A percentile compares a stretch with the other conserved stretches of the same genome.
These are phyloP conservation scores for Bombus superbus DNA, from an alignment of 1,140 invertebrate species.

Conservation along the genomic window DNA sequence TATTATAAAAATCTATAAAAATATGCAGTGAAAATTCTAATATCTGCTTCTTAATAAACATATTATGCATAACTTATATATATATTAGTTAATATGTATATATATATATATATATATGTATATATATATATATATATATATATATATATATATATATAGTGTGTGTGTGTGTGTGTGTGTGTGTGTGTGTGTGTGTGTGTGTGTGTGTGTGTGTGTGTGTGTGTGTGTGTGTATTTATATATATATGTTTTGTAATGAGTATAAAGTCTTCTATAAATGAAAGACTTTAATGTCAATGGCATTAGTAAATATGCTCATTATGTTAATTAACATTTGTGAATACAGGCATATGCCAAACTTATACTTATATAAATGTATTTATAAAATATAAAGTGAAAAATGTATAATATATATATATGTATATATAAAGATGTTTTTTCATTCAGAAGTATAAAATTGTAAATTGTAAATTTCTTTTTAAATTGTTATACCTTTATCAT, in stretches of 20 bases:
- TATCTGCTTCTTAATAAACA: slow-evolving; percentile 22
- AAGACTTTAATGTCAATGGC: slow-evolving; percentile 39
- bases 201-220: too few species aligned
- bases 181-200: too few species aligned
- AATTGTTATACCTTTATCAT: slow-evolving; percentile 14
- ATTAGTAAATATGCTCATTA: slow-evolving; percentile 25
- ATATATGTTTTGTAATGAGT: slow-evolving; percentile 11
- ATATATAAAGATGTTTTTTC: background rate
- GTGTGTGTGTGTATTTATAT: too few species aligned
- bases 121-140: too few species aligned
- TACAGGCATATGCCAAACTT: slow-evolving; percentile 7
- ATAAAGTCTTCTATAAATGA: slow-evolving; percentile 41
- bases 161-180: too few species aligned
- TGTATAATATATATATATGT: background rate
- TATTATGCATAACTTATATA: slow-evolving; percentile 54
- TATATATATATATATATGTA: slow-evolving; percentile 43
- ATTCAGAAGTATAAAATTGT: slow-evolving; percentile 16
- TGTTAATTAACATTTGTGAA: background rate
- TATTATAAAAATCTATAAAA: slow-evolving; percentile 63
- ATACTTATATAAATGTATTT: slow-evolving; percentile 24
- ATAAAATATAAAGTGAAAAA: slow-evolving; percentile 27
- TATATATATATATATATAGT: too few species aligned
- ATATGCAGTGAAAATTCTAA: slow-evolving; percentile 40
- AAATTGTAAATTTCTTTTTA: slow-evolving; percentile 21
- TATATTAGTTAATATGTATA: too few species aligned